Percentiles rank a stretch among this genome's conserved stretches.
phyloP scores from a whole-genome alignment of 2,113 vertebrate genomes.

The Stercorarius parasiticus region DNA sequence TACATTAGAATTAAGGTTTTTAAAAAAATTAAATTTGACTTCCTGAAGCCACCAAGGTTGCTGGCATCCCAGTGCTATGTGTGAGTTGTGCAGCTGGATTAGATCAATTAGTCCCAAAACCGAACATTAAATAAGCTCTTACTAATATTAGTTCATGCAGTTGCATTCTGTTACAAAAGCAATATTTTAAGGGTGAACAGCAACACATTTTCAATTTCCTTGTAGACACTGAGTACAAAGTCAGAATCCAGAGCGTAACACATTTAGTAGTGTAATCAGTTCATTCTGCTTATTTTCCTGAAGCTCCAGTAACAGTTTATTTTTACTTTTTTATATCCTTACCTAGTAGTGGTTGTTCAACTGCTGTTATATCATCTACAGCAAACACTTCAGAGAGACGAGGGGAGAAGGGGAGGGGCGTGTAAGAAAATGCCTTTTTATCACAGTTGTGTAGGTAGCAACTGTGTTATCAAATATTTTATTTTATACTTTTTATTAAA shows the following conservation, averaged over 20 bases:
- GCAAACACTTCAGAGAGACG: neutral
- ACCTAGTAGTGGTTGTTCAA: neutral
- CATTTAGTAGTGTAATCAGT: neutral
- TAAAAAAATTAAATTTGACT: neutral
- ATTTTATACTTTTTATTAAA: neutral
- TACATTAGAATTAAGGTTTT: neutral
- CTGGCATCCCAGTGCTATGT: neutral
- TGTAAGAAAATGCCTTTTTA: neutral
- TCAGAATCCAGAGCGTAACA: neutral
- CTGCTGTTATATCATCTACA: neutral
- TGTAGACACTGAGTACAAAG: neutral
- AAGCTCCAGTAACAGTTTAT: neutral
- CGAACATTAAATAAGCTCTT: neutral
- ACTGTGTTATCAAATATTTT: neutral
- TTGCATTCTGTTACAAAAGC: conserved; percentile 18
- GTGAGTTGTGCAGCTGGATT: conserved; percentile 6
- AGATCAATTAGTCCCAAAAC: neutral
- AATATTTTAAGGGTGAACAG: conserved; percentile 18
- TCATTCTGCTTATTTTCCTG: conserved; percentile 3
- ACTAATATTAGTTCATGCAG: conserved; percentile 2
- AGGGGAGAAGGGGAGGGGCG: neutral
- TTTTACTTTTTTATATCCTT: neutral
- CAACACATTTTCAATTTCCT: conserved; percentile 9
- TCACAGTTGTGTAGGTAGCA: neutral
- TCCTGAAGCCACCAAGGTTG: conserved; percentile 2